Evolutionary conservation across 2,888 invertebrate genomes (phyloP).

Genomic region (Chamaedrilus cognettii): DNA sequence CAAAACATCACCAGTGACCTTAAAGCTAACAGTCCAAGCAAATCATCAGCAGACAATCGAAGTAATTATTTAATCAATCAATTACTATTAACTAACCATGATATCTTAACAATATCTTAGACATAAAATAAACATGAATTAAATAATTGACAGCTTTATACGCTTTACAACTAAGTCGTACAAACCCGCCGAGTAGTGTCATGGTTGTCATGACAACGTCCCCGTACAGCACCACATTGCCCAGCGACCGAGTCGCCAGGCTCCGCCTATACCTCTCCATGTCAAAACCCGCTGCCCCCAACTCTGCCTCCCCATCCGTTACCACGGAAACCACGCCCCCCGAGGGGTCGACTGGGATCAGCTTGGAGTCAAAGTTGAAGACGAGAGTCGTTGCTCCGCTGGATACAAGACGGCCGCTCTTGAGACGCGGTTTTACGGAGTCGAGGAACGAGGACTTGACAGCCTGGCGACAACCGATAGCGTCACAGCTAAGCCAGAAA

Average conservation of each 20-base stretch:
- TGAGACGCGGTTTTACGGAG: constrained; percentile 37
- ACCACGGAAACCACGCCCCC: constrained; percentile 16
- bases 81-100: too few relatives aligned
- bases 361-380: constrained; percentile 40
- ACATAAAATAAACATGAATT: too few relatives aligned
- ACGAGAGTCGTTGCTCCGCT: constrained; percentile 38
- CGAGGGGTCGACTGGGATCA: constrained; percentile 41
- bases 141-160: too few relatives aligned
- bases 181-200: constrained; percentile 65
- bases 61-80: too few relatives aligned
- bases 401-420: constrained; percentile 40
- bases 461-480: too few relatives aligned
- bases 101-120: too few relatives aligned
- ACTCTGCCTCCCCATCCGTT: constrained; percentile 1
- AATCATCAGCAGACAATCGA: too few relatives aligned
- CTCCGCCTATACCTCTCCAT: constrained; percentile 53
- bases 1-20: too few relatives aligned
- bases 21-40: too few relatives aligned
- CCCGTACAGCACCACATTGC: constrained; percentile 80
- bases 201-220: constrained; percentile 80
- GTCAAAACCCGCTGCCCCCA: constrained; percentile 21
- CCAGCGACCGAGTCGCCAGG: constrained; percentile 72
- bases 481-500: too few relatives aligned
- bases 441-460: constrained; percentile 31
- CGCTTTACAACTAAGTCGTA: too few relatives aligned